phyloP scores from a whole-genome alignment of 2,888 invertebrate species.

The Cheilosia scutellata region DNA sequence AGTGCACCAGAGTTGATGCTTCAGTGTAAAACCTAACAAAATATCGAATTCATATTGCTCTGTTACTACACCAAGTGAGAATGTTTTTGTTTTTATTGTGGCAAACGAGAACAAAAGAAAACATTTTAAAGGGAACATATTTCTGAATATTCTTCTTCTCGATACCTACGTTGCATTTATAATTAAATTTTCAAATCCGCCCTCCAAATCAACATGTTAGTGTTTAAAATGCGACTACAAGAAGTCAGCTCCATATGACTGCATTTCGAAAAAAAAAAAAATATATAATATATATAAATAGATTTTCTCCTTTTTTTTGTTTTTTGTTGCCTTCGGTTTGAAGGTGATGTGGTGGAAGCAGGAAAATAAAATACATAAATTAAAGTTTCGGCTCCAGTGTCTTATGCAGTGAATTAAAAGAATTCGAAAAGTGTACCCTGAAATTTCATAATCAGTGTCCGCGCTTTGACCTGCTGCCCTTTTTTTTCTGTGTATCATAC shows the following conservation, averaged over 20 bases:
- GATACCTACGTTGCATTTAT: not conserved
- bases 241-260: slow-evolving; percentile 24
- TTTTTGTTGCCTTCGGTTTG: slow-evolving; percentile 25
- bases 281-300: slow-evolving; percentile 72
- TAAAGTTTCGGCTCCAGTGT: slow-evolving; percentile 17
- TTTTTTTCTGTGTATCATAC: slow-evolving; percentile 23
- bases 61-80: slow-evolving; percentile 25
- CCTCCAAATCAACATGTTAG: slow-evolving; percentile 50
- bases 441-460: slow-evolving; percentile 32
- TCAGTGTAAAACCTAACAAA: slow-evolving; percentile 38
- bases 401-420: slow-evolving; percentile 3
- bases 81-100: slow-evolving; percentile 74
- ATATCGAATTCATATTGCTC: not conserved
- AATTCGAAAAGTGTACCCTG: not conserved
- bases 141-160: not conserved
- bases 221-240: slow-evolving; percentile 1
- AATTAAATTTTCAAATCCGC: slow-evolving; percentile 1
- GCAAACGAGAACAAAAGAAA: slow-evolving; percentile 61
- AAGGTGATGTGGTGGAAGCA: not conserved
- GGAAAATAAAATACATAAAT: slow-evolving; percentile 16
- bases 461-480: slow-evolving; percentile 68
- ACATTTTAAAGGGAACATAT: slow-evolving; percentile 22
- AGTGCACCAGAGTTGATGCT: not conserved
- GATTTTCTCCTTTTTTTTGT: slow-evolving; percentile 31
- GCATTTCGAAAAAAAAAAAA: slow-evolving; percentile 25